Base-by-base conservation (phyloP, 2,797 vertebrate genomes). In the Pogonophryne albipinna region DNA sequence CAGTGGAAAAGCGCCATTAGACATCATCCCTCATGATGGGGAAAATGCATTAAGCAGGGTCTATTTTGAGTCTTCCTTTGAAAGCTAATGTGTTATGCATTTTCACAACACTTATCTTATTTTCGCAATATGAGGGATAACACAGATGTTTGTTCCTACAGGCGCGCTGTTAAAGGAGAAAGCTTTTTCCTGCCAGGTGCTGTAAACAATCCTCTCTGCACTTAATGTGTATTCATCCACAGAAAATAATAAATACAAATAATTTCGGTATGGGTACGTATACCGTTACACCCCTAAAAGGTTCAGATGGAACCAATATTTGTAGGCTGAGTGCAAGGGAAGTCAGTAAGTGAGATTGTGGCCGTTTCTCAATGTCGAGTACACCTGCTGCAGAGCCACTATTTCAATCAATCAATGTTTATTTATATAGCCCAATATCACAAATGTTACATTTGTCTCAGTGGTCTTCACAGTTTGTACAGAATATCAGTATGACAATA, bases 11-110 rank as follows among this genome's bases (percentile, higher is more conserved):
- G 27, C 4, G 1, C 27, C 23, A 23, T 23, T 23, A 46, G 67
- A 74, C 76, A 46, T 56, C 56, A 47, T 59, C 71, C 27, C 49
- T 67, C 62, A 46, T 68, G 16, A 34, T 55, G 60, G 34, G 74
- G 34, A 66, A 62, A 71, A 69, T 50, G 8, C 19, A n/a, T 70
- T 57, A 49, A 57, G 47, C 23, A 31, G 46, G 78, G 20, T 56
- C 14, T 67, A 20, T 61, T 63, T 49, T 52, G 2, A 0, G 6
- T 10, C 4, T 45, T 66, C 17, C 4, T 77, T 58, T 70, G 14
- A 73, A 47, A 75, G 47, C 11, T 14, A 59, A 15, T 5, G 10
- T 56, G 16, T 49, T 47, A 6, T 44, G 44, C 11, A 27, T 74
- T 61, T 84, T 60, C 23, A 61, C 62, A 76, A 10, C 49, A 10